Percentiles rank a stretch among this genome's conserved stretches.
phyloP scores from a whole-genome alignment of 53 echinoderm and acorn worm genomes.

The Astropecten irregularis region DNA sequence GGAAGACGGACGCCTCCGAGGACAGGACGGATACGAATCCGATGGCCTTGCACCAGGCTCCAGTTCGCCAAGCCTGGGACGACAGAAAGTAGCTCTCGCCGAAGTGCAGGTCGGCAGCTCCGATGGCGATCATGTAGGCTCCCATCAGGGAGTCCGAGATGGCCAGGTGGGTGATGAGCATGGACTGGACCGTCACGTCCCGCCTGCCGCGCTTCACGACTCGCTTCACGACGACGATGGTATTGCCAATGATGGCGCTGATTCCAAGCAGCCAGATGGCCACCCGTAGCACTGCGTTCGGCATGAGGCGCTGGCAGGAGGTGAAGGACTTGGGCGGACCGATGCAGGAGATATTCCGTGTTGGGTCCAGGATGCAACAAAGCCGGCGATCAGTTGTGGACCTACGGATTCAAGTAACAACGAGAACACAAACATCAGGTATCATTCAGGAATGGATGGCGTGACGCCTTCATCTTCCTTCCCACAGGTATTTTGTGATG shows the following conservation, averaged over 20 bases:
- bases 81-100: conserved; percentile 51
- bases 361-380: conserved; percentile 58
- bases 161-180: conserved; percentile 62
- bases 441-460: not conserved
- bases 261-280: conserved; percentile 66
- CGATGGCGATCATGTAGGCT: conserved; percentile 56
- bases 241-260: conserved; percentile 62
- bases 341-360: conserved; percentile 1
- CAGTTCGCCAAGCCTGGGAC: conserved; percentile 58
- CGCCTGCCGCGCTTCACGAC: not conserved
- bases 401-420: conserved; percentile 7
- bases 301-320: conserved; percentile 43
- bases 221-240: conserved; percentile 38
- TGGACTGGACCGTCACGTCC: conserved; percentile 52
- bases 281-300: conserved; percentile 33
- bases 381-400: conserved; percentile 62
- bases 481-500: too few species aligned
- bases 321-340: conserved; percentile 35
- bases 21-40: conserved; percentile 60
- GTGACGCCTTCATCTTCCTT: too few species aligned
- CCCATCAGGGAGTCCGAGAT: conserved; percentile 67
- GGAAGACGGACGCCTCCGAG: conserved; percentile 69
- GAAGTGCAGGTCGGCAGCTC: conserved; percentile 45
- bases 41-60: conserved; percentile 40
- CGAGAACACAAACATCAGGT: not conserved